Base-by-base conservation (phyloP, 2,888 invertebrate species). In the Gymnosoma rotundatum region DNA sequence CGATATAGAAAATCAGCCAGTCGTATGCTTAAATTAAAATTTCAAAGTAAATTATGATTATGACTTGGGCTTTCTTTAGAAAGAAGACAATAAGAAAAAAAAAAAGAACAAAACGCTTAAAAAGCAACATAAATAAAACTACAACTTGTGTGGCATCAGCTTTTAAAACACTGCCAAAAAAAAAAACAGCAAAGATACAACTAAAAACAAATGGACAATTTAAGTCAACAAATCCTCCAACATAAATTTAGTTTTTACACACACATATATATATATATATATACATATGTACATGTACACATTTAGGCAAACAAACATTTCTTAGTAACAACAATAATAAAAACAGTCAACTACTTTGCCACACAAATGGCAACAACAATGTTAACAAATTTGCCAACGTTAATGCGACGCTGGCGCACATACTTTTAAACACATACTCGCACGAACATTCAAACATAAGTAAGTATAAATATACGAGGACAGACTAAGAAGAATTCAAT, bases 331-430 rank as follows among this genome's bases (percentile, higher is more conserved):
- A 75, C 18, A 69, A 70, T 38, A 66, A 67, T 54, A 76, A 80
- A 66, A 67, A 74, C 79, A 73, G 75, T 72, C 76, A 83, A 85
- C 72, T 83, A 78, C 78, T 78, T 67, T 83, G 78, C 83, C 74
- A 76, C 69, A 83, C 78, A 67, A 83, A 78, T 63, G 61, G 72
- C 78, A 85, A 85, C 85, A 82, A 85, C 86, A 83, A 83, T 83
- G 85, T 78, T 83, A 85, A 86, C 85, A 83, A 86, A 84, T 84
- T 84, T 81, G 84, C 84, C 81, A 84, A 81, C 79, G 79, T 76
- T 75, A 83, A 70, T 75, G 50, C 48, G 73, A 79, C 75, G 80
- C 61, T 72, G 83, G 75, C 63, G 80, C 81, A 78, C 81, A 84
- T 63, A 63, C 56, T 73, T 60, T 72, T 38, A 64, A 38, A 38